Percentiles rank a stretch among this genome's conserved stretches.
Evolutionary conservation across 2,113 vertebrate genomes (phyloP).

Genomic region (Pterophyllum scalare): DNA sequence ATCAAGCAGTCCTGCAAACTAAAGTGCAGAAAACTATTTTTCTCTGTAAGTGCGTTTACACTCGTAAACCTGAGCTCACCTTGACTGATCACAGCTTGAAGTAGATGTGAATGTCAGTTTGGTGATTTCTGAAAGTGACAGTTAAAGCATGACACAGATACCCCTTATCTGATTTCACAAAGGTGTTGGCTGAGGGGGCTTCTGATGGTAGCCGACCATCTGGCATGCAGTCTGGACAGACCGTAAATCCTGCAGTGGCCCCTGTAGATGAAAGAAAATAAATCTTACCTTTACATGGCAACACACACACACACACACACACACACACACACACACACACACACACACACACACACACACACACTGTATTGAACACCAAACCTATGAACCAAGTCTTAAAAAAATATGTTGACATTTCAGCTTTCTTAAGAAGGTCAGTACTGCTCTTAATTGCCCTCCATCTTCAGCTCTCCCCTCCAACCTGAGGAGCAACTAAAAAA

Average conservation of each 20-base stretch:
- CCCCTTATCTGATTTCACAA: background rate
- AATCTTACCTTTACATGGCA: background rate
- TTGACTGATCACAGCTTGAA: constrained; percentile 1
- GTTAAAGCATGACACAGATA: background rate
- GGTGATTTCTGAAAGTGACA: background rate
- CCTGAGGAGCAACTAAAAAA: too few species aligned
- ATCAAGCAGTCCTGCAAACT: background rate
- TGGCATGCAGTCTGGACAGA: background rate
- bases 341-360: too few species aligned
- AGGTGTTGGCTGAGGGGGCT: background rate
- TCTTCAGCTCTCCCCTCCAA: background rate
- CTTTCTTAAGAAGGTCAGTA: background rate
- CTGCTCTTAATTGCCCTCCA: background rate
- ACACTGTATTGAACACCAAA: background rate
- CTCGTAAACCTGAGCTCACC: background rate
- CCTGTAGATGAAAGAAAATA: background rate
- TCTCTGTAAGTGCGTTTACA: background rate
- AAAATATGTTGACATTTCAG: background rate
- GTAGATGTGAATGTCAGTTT: background rate
- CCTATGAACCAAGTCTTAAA: background rate
- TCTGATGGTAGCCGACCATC: background rate
- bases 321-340: too few species aligned
- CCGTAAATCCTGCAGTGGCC: background rate
- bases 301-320: background rate
- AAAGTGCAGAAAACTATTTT: background rate